Evolutionary conservation across 2,113 vertebrate genomes (phyloP), one percentile per base, ranked within the genome.

Genomic region (Erinaceus europaeus): DNA sequence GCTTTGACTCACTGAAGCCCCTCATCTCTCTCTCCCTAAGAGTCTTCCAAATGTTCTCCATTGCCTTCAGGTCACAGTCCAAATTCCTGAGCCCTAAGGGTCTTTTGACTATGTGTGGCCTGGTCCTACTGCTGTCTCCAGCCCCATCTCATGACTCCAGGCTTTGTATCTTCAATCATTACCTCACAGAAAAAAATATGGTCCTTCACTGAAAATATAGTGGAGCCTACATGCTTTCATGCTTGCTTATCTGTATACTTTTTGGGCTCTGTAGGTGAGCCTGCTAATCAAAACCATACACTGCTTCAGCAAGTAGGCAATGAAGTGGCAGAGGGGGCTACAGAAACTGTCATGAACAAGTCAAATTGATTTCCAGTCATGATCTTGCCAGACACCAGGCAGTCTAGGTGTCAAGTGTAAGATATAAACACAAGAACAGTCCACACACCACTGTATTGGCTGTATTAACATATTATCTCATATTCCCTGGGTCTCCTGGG

Each of bases 261-360:
- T 4, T 9, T 44, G 62, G 48, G 40, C 52, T 83, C 32, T n/a
- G n/a, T n/a, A n/a, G n/a, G n/a, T n/a, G n/a, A n/a, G n/a, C n/a
- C n/a, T n/a, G n/a, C n/a, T n/a, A n/a, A n/a, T 44, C 65, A 75
- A 71, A 86, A 29, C 65, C 52, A n/a, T n/a, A n/a, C 85, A 61
- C 69, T 71, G 46, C 36, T 65, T 93, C 64, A 23, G 36, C 42
- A 59, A 59, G 25, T 8, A 36, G 3, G 44, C 38, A 72, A 9
- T 21, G 13, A 74, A 75, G 38, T 61, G 82, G 18, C 65, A n/a
- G n/a, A n/a, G n/a, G n/a, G n/a, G n/a, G n/a, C n/a, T n/a, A n/a
- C n/a, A n/a, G n/a, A n/a, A n/a, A 78, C 23, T 3, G 23, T 32
- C 52, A 40, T 5, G 25, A 71, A 55, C 85, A 68, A 57, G 9